A percentile compares a stretch with the other conserved stretches of the same genome.
phyloP scores from a whole-genome alignment of 2,888 invertebrate genomes.

The Epirrhoe tristata region DNA sequence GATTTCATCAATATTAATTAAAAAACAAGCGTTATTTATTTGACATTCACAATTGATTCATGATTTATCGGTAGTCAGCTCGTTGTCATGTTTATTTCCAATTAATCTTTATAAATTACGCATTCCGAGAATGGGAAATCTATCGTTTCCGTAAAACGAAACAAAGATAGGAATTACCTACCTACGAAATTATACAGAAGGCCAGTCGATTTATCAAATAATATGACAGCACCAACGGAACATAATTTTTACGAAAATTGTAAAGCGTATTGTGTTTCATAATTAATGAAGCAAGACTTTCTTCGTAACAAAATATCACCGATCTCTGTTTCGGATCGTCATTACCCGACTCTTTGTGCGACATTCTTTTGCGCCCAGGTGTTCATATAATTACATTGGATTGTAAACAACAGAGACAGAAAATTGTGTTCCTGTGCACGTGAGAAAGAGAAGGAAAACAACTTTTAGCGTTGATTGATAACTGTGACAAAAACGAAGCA shows the following conservation, averaged over 20 bases:
- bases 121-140: constrained; percentile 42
- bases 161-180: constrained; percentile 45
- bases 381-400: constrained; percentile 83
- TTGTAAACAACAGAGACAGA: constrained; percentile 65
- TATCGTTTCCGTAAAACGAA: constrained; percentile 42
- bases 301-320: constrained; percentile 82
- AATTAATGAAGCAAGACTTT: constrained; percentile 85
- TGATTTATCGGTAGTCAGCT: constrained; percentile 27
- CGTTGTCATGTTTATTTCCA: constrained; percentile 36
- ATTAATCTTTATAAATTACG: constrained; percentile 38
- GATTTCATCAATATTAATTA: constrained; percentile 40
- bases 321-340: constrained; percentile 84
- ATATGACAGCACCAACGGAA: constrained; percentile 77
- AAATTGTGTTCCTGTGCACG: constrained; percentile 48
- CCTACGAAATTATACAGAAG: constrained; percentile 63
- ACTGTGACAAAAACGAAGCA: constrained; percentile 86
- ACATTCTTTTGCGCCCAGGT: constrained; percentile 85
- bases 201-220: constrained; percentile 76
- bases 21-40: constrained; percentile 35
- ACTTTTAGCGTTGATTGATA: constrained; percentile 84
- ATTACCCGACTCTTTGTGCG: constrained; percentile 84
- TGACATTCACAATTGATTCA: constrained; percentile 24
- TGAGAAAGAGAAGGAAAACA: constrained; percentile 59
- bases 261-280: constrained; percentile 83
- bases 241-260: constrained; percentile 80